phyloP scores from a whole-genome alignment of 1,140 invertebrate species.

The Battus philenor region DNA sequence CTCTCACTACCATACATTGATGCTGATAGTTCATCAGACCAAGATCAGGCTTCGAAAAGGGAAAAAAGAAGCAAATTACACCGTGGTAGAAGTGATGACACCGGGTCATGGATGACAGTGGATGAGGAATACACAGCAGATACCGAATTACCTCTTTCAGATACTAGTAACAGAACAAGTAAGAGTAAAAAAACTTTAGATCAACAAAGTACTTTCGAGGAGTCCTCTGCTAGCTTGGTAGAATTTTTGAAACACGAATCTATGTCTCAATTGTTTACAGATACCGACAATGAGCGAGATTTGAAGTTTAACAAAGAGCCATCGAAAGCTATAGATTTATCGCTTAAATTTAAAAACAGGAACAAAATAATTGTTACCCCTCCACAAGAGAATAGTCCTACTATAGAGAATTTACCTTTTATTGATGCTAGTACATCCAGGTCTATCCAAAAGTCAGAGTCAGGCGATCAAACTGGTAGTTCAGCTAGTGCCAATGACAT shows the following conservation, averaged over 20 bases:
- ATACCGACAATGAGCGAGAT: constrained; percentile 53
- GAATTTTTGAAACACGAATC: constrained; percentile 72
- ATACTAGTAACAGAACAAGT: constrained; percentile 45
- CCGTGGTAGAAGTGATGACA: constrained; percentile 78
- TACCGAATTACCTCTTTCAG: constrained; percentile 49
- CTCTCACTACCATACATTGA: constrained; percentile 67
- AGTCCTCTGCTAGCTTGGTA: constrained; percentile 66
- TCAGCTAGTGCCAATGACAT: constrained; percentile 62
- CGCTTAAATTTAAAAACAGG: constrained; percentile 70
- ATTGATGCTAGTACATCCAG: constrained; percentile 64
- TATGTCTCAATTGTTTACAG: constrained; percentile 54
- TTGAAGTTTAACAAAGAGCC: constrained; percentile 32
- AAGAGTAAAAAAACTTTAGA: constrained; percentile 47
- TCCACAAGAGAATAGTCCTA: constrained; percentile 73
- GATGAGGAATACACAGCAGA: constrained; percentile 79
- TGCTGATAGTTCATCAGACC: constrained; percentile 73
- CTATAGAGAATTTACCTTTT: constrained; percentile 69
- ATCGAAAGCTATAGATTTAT: constrained; percentile 42
- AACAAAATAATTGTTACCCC: constrained; percentile 75
- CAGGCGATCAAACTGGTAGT: constrained; percentile 63
- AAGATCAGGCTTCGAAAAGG: constrained; percentile 66
- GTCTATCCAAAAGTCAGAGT: constrained; percentile 59
- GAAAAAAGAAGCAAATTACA: constrained; percentile 39
- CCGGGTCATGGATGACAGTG: constrained; percentile 78
- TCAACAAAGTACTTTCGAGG: constrained; percentile 70